These are phyloP conservation scores for Netelia fuscicornis DNA, from an alignment of 2,888 invertebrate species.

Conservation along the genomic window DNA sequence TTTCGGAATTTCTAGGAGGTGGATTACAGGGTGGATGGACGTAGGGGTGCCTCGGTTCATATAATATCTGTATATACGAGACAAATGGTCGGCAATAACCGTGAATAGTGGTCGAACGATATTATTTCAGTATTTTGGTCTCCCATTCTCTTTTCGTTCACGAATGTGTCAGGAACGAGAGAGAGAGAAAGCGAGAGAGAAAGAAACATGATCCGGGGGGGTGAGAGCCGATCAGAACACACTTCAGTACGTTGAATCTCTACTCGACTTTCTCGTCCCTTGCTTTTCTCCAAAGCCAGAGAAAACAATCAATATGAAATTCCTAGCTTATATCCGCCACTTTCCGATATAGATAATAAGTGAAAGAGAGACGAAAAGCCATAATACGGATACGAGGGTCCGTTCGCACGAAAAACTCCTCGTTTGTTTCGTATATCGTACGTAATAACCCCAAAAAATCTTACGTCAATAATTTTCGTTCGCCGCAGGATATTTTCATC, in stretches of 20 bases:
- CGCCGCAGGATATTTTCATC: too few relatives aligned
- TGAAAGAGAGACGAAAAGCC: conserved; percentile 18
- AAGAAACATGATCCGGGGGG: too few relatives aligned
- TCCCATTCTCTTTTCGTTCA: conserved; percentile 39
- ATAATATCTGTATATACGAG: conserved; percentile 54
- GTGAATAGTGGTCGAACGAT: conserved; percentile 74
- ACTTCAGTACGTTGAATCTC: conserved; percentile 23
- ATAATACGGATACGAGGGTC: conserved; percentile 16
- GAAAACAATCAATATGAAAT: conserved; percentile 78
- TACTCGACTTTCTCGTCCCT: conserved; percentile 25
- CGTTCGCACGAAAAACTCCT: conserved; percentile 28
- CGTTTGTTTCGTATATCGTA: too few relatives aligned
- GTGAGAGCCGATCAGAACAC: conserved; percentile 14
- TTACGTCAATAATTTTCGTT: too few relatives aligned
- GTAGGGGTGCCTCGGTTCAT: too few relatives aligned
- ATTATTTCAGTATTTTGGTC: conserved; percentile 76
- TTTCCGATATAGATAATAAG: conserved; percentile 48
- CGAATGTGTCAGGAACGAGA: conserved; percentile 25
- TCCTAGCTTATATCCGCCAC: conserved; percentile 70
- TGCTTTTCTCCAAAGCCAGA: conserved; percentile 67
- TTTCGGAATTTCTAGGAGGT: too few relatives aligned
- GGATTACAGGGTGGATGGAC: too few relatives aligned
- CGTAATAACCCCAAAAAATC: too few relatives aligned
- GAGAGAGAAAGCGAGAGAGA: background rate
- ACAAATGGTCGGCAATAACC: conserved; percentile 78